phyloP scores from a whole-genome alignment of 2,888 invertebrate species.

The Glyphotaelius pellucidus region DNA sequence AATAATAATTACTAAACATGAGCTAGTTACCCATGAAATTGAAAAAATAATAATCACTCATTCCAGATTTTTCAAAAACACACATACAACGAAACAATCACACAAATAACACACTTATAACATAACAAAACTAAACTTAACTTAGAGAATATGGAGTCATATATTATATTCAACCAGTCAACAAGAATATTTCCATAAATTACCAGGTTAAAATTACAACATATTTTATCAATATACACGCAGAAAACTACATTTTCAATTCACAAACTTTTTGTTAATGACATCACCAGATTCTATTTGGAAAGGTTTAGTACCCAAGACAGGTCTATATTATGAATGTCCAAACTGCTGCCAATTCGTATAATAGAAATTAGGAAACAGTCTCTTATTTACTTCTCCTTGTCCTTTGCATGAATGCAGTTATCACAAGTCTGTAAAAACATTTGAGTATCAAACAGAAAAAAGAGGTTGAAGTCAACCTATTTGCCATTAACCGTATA shows the following conservation, averaged over 20 bases:
- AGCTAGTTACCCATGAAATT: neutral
- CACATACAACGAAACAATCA: conserved; percentile 27
- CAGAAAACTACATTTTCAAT: conserved; percentile 31
- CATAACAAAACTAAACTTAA: conserved; percentile 51
- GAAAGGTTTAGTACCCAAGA: neutral
- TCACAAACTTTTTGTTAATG: conserved; percentile 18
- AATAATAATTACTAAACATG: neutral
- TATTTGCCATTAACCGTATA: neutral
- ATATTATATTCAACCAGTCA: conserved; percentile 58
- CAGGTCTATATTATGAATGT: neutral
- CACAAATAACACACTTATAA: conserved; percentile 35
- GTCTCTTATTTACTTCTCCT: neutral
- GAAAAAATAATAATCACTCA: neutral
- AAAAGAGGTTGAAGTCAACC: neutral
- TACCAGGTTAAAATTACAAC: neutral
- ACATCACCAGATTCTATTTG: conserved; percentile 14
- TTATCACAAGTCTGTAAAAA: neutral
- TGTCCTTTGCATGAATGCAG: neutral
- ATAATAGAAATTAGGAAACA: neutral
- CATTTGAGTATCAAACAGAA: neutral
- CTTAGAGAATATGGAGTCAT: conserved; percentile 54
- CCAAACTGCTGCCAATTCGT: neutral
- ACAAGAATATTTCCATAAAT: conserved; percentile 43
- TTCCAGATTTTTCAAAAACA: neutral
- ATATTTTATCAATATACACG: conserved; percentile 26